Evolutionary conservation across 2,113 vertebrate species (phyloP).

Genomic region (Calonectris borealis): DNA sequence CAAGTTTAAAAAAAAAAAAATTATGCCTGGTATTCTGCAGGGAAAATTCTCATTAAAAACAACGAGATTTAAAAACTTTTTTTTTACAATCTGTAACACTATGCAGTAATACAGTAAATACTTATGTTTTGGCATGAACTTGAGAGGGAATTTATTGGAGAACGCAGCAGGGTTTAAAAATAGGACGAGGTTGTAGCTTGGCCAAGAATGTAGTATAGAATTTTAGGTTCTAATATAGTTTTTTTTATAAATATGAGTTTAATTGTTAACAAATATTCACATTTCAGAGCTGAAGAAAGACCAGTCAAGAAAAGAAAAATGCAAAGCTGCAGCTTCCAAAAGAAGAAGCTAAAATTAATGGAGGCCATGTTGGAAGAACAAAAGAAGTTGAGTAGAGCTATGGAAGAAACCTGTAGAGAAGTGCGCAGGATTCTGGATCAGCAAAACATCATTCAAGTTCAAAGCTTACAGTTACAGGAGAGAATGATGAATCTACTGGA

Average conservation of each 20-base stretch:
- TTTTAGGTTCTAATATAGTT: neutral
- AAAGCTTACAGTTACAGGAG: slow-evolving; percentile 94
- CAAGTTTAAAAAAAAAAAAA: neutral
- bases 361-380: slow-evolving; percentile 94
- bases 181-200: neutral
- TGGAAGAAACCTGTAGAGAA: slow-evolving; percentile 94
- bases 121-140: neutral
- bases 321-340: slow-evolving; percentile 80
- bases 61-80: neutral
- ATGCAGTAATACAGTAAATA: neutral
- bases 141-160: neutral
- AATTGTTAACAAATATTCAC: slow-evolving; percentile 33
- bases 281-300: slow-evolving; percentile 83
- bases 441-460: slow-evolving; percentile 94
- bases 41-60: neutral
- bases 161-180: neutral
- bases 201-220: neutral
- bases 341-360: slow-evolving; percentile 90
- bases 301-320: slow-evolving; percentile 81
- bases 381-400: slow-evolving; percentile 83
- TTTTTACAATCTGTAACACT: neutral
- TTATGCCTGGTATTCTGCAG: neutral
- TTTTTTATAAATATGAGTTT: neutral
- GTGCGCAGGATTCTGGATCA: slow-evolving; percentile 92
- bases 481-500: slow-evolving; percentile 97